These are phyloP conservation scores for Podilymbus podiceps DNA, from an alignment of 2,113 vertebrate species.

Conservation along the genomic window DNA sequence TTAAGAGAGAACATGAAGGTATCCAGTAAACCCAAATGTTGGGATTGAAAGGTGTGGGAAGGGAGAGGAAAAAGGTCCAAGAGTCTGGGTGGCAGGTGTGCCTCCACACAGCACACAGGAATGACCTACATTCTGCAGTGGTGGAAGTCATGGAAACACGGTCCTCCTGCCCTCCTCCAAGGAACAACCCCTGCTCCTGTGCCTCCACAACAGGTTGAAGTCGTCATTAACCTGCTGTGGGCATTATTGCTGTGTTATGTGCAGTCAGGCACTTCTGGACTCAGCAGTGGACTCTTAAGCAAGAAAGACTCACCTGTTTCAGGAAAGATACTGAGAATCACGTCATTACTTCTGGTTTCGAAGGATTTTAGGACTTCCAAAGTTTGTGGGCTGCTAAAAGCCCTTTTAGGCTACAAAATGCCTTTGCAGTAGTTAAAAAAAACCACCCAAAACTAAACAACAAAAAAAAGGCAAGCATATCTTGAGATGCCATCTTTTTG, in stretches of 20 bases:
- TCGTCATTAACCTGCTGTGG: neutral
- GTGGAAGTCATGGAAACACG: neutral
- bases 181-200: neutral
- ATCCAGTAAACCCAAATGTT: neutral
- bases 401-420: neutral
- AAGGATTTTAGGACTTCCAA: neutral
- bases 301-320: conserved; percentile 63
- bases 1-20: neutral
- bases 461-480: neutral
- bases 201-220: neutral
- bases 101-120: neutral
- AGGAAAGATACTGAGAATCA: conserved; percentile 70
- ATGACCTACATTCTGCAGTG: neutral
- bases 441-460: too few relatives aligned
- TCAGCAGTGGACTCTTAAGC: neutral
- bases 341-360: neutral
- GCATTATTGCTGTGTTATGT: neutral
- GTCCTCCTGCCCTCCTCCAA: neutral
- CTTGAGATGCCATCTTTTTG: neutral
- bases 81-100: neutral
- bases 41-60: neutral
- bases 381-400: neutral
- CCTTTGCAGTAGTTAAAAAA: too few relatives aligned
- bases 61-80: neutral
- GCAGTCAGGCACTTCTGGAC: neutral